Evolutionary conservation across 2,113 vertebrate genomes (phyloP).

Genomic region (Chionis minor): DNA sequence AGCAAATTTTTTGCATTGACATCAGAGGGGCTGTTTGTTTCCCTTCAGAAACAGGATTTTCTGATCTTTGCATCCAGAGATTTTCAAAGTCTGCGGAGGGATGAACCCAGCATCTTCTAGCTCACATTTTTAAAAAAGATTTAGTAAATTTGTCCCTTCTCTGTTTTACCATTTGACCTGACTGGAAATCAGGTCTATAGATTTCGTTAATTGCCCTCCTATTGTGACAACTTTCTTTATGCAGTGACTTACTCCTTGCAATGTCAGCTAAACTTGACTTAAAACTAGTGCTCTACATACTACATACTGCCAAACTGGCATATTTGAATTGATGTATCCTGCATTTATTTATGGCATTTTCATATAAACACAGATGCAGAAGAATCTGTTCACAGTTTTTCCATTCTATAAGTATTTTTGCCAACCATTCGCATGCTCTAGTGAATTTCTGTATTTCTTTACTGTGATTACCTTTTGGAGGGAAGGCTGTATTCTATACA

Average conservation of each 20-base stretch:
- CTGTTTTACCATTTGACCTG: not conserved
- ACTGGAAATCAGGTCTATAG: not conserved
- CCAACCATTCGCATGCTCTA: not conserved
- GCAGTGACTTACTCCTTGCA: not conserved
- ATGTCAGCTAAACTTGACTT: not conserved
- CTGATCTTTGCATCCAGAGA: not conserved
- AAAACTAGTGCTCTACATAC: not conserved
- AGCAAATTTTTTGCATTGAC: not conserved
- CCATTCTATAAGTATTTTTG: not conserved
- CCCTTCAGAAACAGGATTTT: not conserved
- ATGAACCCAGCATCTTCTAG: not conserved
- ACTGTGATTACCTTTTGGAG: not conserved
- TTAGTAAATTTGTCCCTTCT: not conserved
- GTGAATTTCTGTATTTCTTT: not conserved
- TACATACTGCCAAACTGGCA: not conserved
- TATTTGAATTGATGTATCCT: not conserved
- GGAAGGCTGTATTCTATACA: not conserved
- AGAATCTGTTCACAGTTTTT: constrained; percentile 23
- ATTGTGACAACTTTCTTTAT: not conserved
- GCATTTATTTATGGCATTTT: constrained; percentile 19
- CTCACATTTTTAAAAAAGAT: accelerated
- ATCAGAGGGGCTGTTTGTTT: not conserved
- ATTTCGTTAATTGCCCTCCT: not conserved
- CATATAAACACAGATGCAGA: constrained; percentile 23
- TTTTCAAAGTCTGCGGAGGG: not conserved